phyloP scores from a whole-genome alignment of 2,113 vertebrate species.

The Tricholaema leucomelas region DNA sequence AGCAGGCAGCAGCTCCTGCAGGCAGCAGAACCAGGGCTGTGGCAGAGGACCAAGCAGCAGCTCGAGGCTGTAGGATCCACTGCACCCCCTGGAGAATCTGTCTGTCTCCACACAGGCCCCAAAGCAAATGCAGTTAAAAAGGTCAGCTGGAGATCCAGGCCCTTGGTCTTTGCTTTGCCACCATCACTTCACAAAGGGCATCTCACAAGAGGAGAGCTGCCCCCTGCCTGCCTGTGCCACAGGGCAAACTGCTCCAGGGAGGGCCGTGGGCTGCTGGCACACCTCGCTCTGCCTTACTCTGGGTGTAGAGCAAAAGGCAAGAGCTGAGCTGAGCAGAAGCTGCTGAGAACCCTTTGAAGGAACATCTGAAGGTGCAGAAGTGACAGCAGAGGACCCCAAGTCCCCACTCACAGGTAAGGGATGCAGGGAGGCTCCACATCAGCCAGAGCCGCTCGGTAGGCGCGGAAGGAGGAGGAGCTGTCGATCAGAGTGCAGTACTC shows the following conservation, averaged over 20 bases:
- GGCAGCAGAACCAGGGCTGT: background rate
- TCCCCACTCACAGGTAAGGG: slow-evolving; percentile 90
- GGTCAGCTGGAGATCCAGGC: background rate
- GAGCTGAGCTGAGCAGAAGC: background rate
- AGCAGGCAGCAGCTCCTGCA: background rate
- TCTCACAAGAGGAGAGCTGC: background rate
- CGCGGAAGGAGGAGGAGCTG: slow-evolving; percentile 98
- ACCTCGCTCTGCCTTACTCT: rapidly evolving
- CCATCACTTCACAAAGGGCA: background rate
- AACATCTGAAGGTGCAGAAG: rapidly evolving
- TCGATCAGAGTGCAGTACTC: slow-evolving; percentile 98
- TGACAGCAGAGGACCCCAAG: background rate
- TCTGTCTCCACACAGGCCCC: background rate
- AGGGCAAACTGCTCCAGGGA: background rate
- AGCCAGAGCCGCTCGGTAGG: slow-evolving; percentile 92
- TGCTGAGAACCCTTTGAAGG: background rate
- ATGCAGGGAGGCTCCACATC: slow-evolving; percentile 98
- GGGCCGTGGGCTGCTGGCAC: background rate
- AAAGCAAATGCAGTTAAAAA: background rate
- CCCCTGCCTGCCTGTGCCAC: background rate
- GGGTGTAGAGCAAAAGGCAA: background rate
- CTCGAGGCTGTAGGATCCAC: background rate
- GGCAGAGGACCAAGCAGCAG: background rate
- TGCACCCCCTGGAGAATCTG: background rate
- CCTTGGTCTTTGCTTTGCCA: background rate